Evolutionary conservation across 2,888 invertebrate species (phyloP).

Genomic region (Diaprepes abbreviatus): DNA sequence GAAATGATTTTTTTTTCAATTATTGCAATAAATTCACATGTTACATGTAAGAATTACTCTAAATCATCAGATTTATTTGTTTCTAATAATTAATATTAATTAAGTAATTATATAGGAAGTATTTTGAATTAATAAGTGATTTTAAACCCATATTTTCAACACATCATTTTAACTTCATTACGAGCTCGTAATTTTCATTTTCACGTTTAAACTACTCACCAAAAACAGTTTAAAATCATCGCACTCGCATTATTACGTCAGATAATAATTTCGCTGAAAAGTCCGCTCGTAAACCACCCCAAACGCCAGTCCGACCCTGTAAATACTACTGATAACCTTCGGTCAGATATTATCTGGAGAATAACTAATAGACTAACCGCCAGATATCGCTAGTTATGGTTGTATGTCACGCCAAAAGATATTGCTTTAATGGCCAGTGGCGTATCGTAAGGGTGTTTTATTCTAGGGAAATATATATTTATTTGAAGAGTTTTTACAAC

Average conservation of each 20-base stretch:
- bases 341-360: conserved; percentile 38
- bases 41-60: too few relatives aligned
- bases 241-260: conserved; percentile 27
- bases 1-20: too few relatives aligned
- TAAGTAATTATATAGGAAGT: too few relatives aligned
- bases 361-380: conserved; percentile 46
- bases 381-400: conserved; percentile 44
- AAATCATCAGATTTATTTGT: too few relatives aligned
- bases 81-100: too few relatives aligned
- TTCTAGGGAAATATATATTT: too few relatives aligned
- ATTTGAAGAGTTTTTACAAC: too few relatives aligned
- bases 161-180: neutral
- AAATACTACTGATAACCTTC: conserved; percentile 40
- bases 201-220: conserved; percentile 35
- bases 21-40: too few relatives aligned
- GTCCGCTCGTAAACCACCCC: conserved; percentile 30
- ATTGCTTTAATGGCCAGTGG: conserved; percentile 14
- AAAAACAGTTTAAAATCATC: conserved; percentile 47
- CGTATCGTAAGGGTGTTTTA: neutral
- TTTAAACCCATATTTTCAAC: neutral
- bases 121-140: neutral
- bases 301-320: conserved; percentile 26
- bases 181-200: conserved; percentile 28
- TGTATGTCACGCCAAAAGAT: conserved; percentile 37
- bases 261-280: conserved; percentile 49